These are phyloP conservation scores for Gadus chalcogrammus DNA, from an alignment of 2,113 vertebrate genomes.

Conservation along the genomic window DNA sequence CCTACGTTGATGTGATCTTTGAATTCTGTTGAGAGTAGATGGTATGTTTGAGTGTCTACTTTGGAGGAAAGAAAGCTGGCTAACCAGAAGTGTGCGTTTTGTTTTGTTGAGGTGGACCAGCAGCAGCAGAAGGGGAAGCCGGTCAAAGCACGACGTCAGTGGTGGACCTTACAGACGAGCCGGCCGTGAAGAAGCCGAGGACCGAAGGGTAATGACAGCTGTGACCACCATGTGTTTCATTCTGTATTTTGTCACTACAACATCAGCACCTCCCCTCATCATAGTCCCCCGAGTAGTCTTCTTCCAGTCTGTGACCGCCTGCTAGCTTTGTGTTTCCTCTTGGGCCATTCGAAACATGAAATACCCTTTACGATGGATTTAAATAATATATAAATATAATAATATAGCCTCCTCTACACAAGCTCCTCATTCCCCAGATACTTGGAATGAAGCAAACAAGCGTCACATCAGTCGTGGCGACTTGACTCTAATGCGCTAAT, in stretches of 20 bases:
- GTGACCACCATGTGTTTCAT: not conserved
- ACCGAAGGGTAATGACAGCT: slow-evolving; percentile 54
- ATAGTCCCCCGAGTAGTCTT: too few relatives aligned
- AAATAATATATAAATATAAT: too few relatives aligned
- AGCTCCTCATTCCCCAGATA: too few relatives aligned
- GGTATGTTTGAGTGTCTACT: not conserved
- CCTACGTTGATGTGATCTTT: not conserved
- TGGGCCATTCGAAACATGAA: too few relatives aligned
- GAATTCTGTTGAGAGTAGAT: not conserved
- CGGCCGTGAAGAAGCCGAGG: slow-evolving; percentile 62
- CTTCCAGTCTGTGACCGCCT: too few relatives aligned
- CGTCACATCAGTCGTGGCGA: not conserved
- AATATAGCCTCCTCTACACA: too few relatives aligned
- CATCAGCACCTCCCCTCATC: not conserved
- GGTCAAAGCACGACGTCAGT: slow-evolving; percentile 31
- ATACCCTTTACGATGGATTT: too few relatives aligned
- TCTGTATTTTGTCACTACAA: not conserved
- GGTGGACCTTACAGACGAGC: slow-evolving; percentile 59
- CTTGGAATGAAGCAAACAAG: too few relatives aligned
- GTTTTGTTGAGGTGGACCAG: not conserved
- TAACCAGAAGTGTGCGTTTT: not conserved
- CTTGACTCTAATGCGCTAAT: not conserved
- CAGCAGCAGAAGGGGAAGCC: slow-evolving; percentile 40
- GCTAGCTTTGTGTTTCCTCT: too few relatives aligned
- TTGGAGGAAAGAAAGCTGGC: not conserved